These are phyloP conservation scores for Dendroctonus valens DNA, from an alignment of 1,140 invertebrate genomes.

Conservation along the genomic window DNA sequence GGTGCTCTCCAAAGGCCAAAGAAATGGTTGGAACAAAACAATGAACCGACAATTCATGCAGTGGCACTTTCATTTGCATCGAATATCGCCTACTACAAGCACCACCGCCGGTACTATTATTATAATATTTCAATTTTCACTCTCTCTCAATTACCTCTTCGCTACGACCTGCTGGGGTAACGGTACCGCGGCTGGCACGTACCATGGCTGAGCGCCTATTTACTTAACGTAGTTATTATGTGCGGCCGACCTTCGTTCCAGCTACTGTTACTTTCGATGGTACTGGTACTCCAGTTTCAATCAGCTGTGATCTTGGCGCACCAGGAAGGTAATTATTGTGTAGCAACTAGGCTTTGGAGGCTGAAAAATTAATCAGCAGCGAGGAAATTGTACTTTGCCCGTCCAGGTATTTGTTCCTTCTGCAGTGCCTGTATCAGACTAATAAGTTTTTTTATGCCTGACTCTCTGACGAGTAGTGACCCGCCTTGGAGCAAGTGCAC, in stretches of 20 bases:
- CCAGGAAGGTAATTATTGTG: slow-evolving; percentile 22
- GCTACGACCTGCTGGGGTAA: slow-evolving; percentile 18
- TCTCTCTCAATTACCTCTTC: slow-evolving; percentile 26
- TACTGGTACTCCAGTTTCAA: slow-evolving; percentile 22
- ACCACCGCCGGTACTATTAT: slow-evolving; percentile 11
- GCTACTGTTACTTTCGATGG: slow-evolving; percentile 29
- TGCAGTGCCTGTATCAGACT: too few species aligned
- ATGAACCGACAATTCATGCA: slow-evolving; percentile 18
- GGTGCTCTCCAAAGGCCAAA: not conserved
- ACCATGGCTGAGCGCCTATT: slow-evolving; percentile 19
- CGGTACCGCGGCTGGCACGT: slow-evolving; percentile 12
- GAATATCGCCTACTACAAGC: slow-evolving; percentile 22
- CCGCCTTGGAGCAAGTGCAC: too few species aligned
- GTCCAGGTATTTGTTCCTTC: too few species aligned
- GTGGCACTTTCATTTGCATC: slow-evolving; percentile 30
- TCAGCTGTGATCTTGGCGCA: slow-evolving; percentile 20
- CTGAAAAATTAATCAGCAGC: too few species aligned
- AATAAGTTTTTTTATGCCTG: too few species aligned
- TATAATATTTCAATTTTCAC: slow-evolving; percentile 21
- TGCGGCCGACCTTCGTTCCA: slow-evolving; percentile 16
- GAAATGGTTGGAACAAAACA: slow-evolving; percentile 15
- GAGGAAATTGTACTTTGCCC: too few species aligned
- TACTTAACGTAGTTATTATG: slow-evolving; percentile 29
- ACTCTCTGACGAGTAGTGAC: too few species aligned
- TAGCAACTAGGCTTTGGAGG: too few species aligned